phyloP scores from a whole-genome alignment of 2,113 vertebrate species.

The Hemiscyllium ocellatum region DNA sequence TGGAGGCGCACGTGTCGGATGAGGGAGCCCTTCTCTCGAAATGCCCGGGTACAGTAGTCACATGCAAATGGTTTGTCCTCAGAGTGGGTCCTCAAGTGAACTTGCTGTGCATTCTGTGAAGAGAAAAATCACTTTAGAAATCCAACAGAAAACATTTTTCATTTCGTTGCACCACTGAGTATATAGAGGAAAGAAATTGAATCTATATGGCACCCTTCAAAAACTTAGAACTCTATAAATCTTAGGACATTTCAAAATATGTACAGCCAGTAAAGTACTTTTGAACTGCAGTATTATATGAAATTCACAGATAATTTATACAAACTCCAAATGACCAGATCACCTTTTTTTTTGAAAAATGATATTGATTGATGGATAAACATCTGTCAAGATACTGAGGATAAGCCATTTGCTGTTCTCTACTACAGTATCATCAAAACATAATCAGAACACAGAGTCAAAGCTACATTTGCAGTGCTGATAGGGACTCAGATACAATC shows the following conservation, averaged over 20 bases:
- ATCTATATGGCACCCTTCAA: background rate
- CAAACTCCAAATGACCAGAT: background rate
- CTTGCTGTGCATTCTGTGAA: constrained; percentile 84
- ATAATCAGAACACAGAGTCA: background rate
- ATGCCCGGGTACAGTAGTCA: constrained; percentile 78
- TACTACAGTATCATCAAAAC: background rate
- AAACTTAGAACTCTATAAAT: background rate
- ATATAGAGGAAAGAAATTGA: background rate
- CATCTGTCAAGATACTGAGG: background rate
- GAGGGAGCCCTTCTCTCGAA: constrained; percentile 89
- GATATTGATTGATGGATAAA: background rate
- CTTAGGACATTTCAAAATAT: background rate
- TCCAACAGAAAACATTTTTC: background rate
- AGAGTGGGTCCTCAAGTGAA: constrained; percentile 85
- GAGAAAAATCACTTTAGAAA: background rate
- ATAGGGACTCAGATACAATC: background rate
- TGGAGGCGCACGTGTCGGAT: constrained; percentile 91
- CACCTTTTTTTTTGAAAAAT: background rate
- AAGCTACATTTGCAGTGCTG: background rate
- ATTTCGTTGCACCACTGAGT: background rate
- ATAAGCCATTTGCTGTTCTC: background rate
- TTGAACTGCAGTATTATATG: background rate
- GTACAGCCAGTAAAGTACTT: background rate
- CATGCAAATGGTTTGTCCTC: constrained; percentile 85
- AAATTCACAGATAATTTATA: background rate